A percentile compares a stretch with the other conserved stretches of the same genome.
phyloP scores from a whole-genome alignment of 2,888 invertebrate genomes.

The Bruchidius siliquastri region DNA sequence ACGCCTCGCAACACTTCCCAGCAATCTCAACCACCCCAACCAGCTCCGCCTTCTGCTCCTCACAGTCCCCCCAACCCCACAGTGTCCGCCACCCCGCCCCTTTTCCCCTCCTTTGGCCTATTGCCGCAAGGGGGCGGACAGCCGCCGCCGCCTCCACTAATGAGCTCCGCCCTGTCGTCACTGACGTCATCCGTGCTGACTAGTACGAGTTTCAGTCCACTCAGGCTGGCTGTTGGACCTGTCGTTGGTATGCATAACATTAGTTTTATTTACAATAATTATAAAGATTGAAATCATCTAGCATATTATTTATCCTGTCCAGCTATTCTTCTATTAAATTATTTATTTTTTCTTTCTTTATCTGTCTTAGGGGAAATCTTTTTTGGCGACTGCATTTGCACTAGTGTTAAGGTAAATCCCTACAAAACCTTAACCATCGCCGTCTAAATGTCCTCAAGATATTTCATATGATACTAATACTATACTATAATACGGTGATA shows the following conservation, averaged over 20 bases:
- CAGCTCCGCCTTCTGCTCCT: constrained; percentile 1
- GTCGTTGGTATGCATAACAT: constrained; percentile 28
- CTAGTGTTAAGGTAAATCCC: too few species aligned
- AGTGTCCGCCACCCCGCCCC: constrained; percentile 40
- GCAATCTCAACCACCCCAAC: neutral
- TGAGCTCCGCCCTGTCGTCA: constrained; percentile 74
- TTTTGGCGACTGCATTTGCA: too few species aligned
- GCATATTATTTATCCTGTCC: too few species aligned
- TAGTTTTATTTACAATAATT: neutral
- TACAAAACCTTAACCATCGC: too few species aligned
- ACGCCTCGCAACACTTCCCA: constrained; percentile 48
- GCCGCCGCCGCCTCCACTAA: constrained; percentile 50
- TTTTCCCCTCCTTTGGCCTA: constrained; percentile 52
- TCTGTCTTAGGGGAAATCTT: too few species aligned
- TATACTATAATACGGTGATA: too few species aligned
- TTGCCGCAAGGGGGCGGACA: constrained; percentile 58
- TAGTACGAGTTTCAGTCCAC: constrained; percentile 81
- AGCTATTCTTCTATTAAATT: too few species aligned
- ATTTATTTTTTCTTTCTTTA: too few species aligned
- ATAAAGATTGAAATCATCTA: too few species aligned
- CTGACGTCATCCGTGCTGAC: constrained; percentile 77
- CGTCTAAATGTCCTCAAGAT: too few species aligned
- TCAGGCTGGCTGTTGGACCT: constrained; percentile 78
- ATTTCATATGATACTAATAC: too few species aligned
- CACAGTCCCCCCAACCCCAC: constrained; percentile 5